phyloP scores from a whole-genome alignment of 2,888 invertebrate genomes.

The Mactromeris polynyma region DNA sequence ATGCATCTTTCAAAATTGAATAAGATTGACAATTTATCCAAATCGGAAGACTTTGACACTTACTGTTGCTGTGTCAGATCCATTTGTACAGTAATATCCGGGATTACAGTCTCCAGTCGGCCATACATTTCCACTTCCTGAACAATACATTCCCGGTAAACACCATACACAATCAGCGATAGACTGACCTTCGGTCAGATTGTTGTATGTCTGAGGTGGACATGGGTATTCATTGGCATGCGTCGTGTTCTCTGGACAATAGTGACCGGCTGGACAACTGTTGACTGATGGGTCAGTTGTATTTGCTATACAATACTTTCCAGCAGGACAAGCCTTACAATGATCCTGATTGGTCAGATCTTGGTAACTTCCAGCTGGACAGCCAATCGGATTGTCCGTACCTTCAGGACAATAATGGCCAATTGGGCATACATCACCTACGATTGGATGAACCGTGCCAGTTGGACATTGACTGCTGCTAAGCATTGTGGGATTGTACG shows the following conservation, averaged over 20 bases:
- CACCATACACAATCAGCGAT: constrained; percentile 76
- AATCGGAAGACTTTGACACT: constrained; percentile 32
- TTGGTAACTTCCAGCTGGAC: constrained; percentile 85
- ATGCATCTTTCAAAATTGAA: no score
- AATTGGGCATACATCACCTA: constrained; percentile 83
- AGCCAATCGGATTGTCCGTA: constrained; percentile 82
- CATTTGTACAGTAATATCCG: constrained; percentile 84
- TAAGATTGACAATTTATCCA: not conserved
- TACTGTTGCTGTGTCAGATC: constrained; percentile 78
- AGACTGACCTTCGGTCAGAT: constrained; percentile 74
- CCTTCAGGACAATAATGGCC: constrained; percentile 84
- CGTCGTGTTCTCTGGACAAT: constrained; percentile 80
- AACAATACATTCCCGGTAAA: constrained; percentile 82
- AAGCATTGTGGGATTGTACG: constrained; percentile 83
- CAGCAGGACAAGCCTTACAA: constrained; percentile 84
- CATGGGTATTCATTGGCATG: constrained; percentile 78
- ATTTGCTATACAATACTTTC: constrained; percentile 84
- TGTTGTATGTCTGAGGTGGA: constrained; percentile 82
- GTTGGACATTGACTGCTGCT: constrained; percentile 84
- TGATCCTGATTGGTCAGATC: constrained; percentile 80
- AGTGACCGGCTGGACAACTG: constrained; percentile 83
- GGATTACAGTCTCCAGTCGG: constrained; percentile 81
- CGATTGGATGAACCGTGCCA: constrained; percentile 83
- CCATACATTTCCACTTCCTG: constrained; percentile 77
- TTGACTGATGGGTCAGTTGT: constrained; percentile 82